Evolutionary conservation across 2,113 vertebrate species (phyloP).

Genomic region (Eidolon helvum): DNA sequence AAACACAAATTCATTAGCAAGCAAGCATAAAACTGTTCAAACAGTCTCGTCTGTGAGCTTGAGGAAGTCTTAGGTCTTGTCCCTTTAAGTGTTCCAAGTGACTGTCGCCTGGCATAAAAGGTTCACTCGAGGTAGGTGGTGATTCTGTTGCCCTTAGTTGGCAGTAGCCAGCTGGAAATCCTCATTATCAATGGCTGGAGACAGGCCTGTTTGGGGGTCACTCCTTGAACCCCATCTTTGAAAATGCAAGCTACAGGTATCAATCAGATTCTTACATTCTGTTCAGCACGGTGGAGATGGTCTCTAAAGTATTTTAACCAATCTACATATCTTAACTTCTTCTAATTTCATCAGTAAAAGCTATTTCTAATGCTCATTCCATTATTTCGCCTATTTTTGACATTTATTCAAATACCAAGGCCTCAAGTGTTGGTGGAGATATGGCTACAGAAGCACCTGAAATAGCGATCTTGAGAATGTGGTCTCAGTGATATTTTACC

Average conservation of each 20-base stretch:
- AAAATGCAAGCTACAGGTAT: neutral
- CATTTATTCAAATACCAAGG: neutral
- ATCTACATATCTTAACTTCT: neutral
- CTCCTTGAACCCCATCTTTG: neutral
- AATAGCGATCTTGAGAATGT: neutral
- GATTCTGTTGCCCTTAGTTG: neutral
- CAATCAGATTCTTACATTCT: neutral
- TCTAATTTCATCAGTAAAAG: neutral
- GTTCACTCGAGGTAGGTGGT: neutral
- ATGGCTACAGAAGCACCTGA: neutral
- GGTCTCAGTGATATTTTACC: neutral
- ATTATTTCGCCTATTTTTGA: neutral
- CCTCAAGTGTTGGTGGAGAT: neutral
- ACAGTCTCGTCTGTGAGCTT: neutral
- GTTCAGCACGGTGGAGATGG: neutral
- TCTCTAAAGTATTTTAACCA: neutral
- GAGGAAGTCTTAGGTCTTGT: neutral
- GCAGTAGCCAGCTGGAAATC: neutral
- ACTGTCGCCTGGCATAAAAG: neutral
- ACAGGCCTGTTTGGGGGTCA: neutral
- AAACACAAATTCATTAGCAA: neutral
- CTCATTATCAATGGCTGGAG: neutral
- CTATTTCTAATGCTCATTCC: neutral
- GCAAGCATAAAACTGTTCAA: neutral
- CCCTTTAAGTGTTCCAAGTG: neutral